Base-by-base conservation (phyloP, 2,888 invertebrate species). In the Bedellia somnulentella region DNA sequence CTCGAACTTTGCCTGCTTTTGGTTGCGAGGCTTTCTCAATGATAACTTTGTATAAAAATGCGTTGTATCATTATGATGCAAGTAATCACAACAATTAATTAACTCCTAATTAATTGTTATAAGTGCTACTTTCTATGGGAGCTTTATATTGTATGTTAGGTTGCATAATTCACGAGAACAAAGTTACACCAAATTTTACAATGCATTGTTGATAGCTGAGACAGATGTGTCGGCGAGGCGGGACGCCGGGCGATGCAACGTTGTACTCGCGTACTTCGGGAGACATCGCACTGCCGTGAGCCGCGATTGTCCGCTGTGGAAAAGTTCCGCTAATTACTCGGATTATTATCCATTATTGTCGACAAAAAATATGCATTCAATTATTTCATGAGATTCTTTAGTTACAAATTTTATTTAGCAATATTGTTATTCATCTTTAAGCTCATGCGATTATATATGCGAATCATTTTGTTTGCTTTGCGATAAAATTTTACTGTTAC, bases 331-430 rank as follows among this genome's bases (percentile, higher is more conserved):
- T 45, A 37, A 39, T 48, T 49, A 51, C 50, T 43, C 51, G 42
- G n/a, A n/a, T n/a, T n/a, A n/a, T n/a, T n/a, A 51, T 44, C 49
- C 56, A 53, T 58, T 53, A 59, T 62, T 60, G 57, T 57, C 43
- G 49, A 40, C 37, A n/a, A n/a, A n/a, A n/a, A n/a, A n/a, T n/a
- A n/a, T n/a, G n/a, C n/a, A n/a, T n/a, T n/a, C n/a, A n/a, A n/a
- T n/a, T n/a, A n/a, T n/a, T n/a, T n/a, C n/a, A n/a, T n/a, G n/a
- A n/a, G n/a, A n/a, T n/a, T n/a, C n/a, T n/a, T n/a, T n/a, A n/a
- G n/a, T n/a, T n/a, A n/a, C n/a, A n/a, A n/a, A n/a, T n/a, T n/a
- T n/a, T n/a, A n/a, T n/a, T n/a, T n/a, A n/a, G n/a, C n/a, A n/a
- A n/a, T n/a, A n/a, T n/a, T n/a, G n/a, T n/a, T n/a, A n/a, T n/a